Evolutionary conservation across 2,888 invertebrate species (phyloP).

Genomic region (Smittia sp.): DNA sequence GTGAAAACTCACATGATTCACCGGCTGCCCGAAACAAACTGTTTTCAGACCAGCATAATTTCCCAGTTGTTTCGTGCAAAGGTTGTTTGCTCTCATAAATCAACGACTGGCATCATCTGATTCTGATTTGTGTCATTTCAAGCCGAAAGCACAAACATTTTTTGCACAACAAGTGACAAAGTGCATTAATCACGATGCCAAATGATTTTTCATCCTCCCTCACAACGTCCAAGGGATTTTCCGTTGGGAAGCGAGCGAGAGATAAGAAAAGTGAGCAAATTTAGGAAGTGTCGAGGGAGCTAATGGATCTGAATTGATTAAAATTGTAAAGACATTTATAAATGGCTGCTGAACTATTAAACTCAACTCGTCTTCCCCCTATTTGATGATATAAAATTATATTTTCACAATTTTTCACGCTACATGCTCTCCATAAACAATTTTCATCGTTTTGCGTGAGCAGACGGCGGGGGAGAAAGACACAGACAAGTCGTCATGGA

Average conservation of each 20-base stretch:
- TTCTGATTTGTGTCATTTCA: not conserved
- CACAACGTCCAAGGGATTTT: not conserved
- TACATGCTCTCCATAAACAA: not conserved
- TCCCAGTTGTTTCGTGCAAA: not conserved
- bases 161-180: constrained; percentile 17
- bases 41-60: constrained; percentile 17
- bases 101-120: constrained; percentile 2
- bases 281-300: not conserved
- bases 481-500: not conserved
- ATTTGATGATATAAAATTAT: not conserved
- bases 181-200: constrained; percentile 32
- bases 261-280: constrained; percentile 10
- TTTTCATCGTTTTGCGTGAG: not conserved
- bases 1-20: not conserved
- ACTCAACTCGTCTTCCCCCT: not conserved
- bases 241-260: no score
- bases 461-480: not conserved
- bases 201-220: constrained; percentile 7
- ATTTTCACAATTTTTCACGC: not conserved
- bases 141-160: not conserved
- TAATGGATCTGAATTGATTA: constrained; percentile 14
- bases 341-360: constrained; percentile 12
- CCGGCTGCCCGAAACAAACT: not conserved
- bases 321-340: not conserved
- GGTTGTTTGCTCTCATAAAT: not conserved